Evolutionary conservation across 2,888 invertebrate genomes (phyloP), one percentile per base, ranked within the genome.

Genomic region (Ennomos erosarius): DNA sequence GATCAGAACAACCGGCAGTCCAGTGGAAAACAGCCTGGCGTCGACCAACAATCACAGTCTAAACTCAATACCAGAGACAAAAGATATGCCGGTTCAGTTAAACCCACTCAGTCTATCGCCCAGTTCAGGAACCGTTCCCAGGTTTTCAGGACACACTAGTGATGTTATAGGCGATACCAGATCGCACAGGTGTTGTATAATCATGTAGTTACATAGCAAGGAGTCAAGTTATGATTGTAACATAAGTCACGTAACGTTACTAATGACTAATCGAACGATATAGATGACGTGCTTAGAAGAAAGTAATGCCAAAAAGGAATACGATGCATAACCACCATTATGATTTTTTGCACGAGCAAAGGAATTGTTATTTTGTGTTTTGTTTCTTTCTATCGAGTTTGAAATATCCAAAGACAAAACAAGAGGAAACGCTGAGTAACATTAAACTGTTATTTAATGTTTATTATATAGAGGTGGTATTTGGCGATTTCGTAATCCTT

Each of bases 101-200:
- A 88, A 87, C 70, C 88, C 88, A 1, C 87, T 93, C 43, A 87
- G 86, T 38, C 77, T 93, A 61, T 88, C 93, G 43, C 76, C 86
- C 0, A 81, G 82, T 37, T 65, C 84, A 0, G 86, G 82, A 4
- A 77, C 93, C 12, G 93, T 94, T 38, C 93, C 93, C 42, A 90
- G 95, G 68, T 96, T 95, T 84, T 94, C 95, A 10, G 97, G 97
- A 10, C 94, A 96, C 79, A 96, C 96, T 26, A 95, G 96, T 74
- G 97, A 97, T 72, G 95, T 96, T 63, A 94, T 96, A 60, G 96
- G 96, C 65, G 96, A 97, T 80, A 93, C 94, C 59, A 94, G 93
- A 76, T 95, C 93, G 74, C 95, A 92, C 85, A 93, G 95, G 79
- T 97, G 97, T 88, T 97, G 96, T 85, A 85, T 94, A 64, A 91